Base-by-base conservation (phyloP, 2,797 vertebrate species). In the Trematomus bernacchii region DNA sequence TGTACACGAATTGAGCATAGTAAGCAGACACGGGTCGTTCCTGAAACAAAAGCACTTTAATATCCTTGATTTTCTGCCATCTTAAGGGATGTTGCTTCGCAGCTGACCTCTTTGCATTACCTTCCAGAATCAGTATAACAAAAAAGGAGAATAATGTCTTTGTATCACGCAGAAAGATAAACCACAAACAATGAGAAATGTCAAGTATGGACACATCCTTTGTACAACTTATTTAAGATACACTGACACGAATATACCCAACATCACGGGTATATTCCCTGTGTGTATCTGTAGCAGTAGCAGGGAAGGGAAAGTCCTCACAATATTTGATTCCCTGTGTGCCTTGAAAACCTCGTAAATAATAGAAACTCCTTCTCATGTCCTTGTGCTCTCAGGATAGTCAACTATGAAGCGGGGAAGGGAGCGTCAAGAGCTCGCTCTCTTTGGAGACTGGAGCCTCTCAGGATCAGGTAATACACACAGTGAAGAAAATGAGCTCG, bases 391-490 rank as follows among this genome's bases (percentile, higher is more conserved):
- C 58, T 2, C 92, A 99, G 98, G 91, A 95, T 96, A 83, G 95
- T 98, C 59, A 96, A 98, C 92, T 99, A 98, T 83, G 98, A 99
- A 93, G 94, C 97, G 0, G 97, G 98, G 10, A 98, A 97, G 93
- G 97, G 97, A 78, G 96, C 96, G 0, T 95, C 95, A 10, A 95
- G 85, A 88, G 97, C 98, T 75, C 96, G 98, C 67, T 99, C 98
- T 3, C 92, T 99, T 62, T 99, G 98, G 98, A 97, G 97, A 95
- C 88, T 99, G 87, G 98, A 99, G 91, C 98, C 98, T 64, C 97
- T 99, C 86, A 95, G 97, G 84, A 98, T 99, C 95, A 99, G 98
- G 98, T 99, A 93, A 89, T 37, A 65, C 27, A 52, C n/a, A 14
- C 1, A 18, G 6, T 40, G 37, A 75, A 69, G 19, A 51, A n/a